These are phyloP conservation scores for Muscicapa adusta DNA, from an alignment of 2,113 vertebrate genomes.

Conservation along the genomic window DNA sequence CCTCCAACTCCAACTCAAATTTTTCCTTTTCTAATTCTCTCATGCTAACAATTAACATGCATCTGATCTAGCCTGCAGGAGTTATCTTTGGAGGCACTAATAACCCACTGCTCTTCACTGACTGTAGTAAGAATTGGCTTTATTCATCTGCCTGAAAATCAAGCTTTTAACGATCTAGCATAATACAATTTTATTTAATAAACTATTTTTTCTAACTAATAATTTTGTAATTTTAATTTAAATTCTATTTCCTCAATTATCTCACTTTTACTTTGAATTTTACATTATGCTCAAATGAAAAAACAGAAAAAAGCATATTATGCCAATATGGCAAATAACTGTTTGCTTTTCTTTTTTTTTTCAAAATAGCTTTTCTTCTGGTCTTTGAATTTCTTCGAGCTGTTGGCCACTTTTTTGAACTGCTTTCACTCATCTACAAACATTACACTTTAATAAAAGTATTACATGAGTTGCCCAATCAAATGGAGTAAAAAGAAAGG, in stretches of 20 bases:
- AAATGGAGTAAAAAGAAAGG: slow-evolving; percentile 21
- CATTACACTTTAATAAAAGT: slow-evolving; percentile 46
- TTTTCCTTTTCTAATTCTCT: background rate
- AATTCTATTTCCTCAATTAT: background rate
- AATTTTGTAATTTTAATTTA: background rate
- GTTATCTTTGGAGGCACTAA: slow-evolving; percentile 5
- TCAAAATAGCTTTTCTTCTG: slow-evolving; percentile 18
- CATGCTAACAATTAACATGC: background rate
- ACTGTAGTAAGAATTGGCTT: background rate
- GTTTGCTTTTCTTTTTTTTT: background rate
- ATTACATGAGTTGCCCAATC: background rate
- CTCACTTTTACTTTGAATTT: background rate
- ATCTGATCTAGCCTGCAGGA: background rate
- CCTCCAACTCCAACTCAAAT: background rate
- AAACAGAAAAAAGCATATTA: background rate
- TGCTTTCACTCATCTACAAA: slow-evolving; percentile 30
- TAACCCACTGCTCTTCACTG: background rate
- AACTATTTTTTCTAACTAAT: background rate
- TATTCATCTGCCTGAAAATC: background rate
- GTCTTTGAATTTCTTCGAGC: slow-evolving; percentile 23
- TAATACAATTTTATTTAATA: background rate
- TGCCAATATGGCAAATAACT: slow-evolving; percentile 5
- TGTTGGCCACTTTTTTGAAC: slow-evolving; percentile 46
- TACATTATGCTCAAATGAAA: background rate
- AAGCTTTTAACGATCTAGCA: background rate